Base-by-base conservation (phyloP, 37 sponge, comb jelly and placozoan species). In the Haliclona indistincta region DNA sequence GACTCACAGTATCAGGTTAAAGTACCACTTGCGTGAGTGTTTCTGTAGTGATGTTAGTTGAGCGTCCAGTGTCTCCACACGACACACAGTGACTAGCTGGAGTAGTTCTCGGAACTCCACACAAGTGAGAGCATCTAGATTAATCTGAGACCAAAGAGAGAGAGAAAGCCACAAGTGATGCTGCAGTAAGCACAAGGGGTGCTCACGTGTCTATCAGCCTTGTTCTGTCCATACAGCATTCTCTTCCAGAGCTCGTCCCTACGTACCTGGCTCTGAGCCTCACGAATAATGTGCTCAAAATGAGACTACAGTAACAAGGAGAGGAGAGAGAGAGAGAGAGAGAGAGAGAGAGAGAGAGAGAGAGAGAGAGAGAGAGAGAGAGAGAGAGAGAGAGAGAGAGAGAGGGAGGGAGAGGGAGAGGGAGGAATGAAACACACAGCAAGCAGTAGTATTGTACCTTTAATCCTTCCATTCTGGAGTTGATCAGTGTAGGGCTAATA, bases 191-290 rank as follows among this genome's bases (percentile, higher is more conserved):
- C 15, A 17, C 13, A 17, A 10, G 10, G 51, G 10, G 10, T 47
- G 51, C 15, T 15, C 51, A 47, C 15, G 10, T 15, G 51, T 47
- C 51, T 47, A 15, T 62, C 55, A 17, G 26, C 25, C 26, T 45
- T 11, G 29, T 29, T 34, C 7, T 60, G 44, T 22, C 90, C 90
- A 70, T 89, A 89, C 35, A 89, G 34, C 62, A 89, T 40, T 41
- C 84, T 83, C 72, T 89, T 89, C 90, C 90, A 89, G 13, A 89
- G 81, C 1, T 69, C 80, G 32, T 89, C 85, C 20, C 80, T 32
- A 23, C 68, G 56, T 39, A 89, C 61, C 40, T 89, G 80, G n/a
- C 28, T 47, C n/a, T 71, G 78, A 1, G 81, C 81, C 2, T 10
- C 33, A 0, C 26, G 30, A 2, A 79, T 15, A 32, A 61, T 41